These are phyloP conservation scores for Brachypteracias leptosomus DNA, from an alignment of 2,113 vertebrate genomes.

Conservation along the genomic window DNA sequence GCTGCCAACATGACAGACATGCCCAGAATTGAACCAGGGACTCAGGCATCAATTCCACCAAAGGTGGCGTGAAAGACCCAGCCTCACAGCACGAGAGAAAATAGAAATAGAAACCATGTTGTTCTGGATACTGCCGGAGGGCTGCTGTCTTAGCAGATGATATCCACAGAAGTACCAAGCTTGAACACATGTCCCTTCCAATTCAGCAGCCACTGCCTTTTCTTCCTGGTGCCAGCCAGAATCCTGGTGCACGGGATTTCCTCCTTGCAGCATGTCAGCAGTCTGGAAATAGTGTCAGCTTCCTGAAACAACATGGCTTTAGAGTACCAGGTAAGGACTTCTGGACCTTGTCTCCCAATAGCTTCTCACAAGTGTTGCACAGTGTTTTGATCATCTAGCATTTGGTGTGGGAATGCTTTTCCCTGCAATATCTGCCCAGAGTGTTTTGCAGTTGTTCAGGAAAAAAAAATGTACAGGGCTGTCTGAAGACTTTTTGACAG, in stretches of 20 bases:
- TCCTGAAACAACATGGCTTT: accelerated
- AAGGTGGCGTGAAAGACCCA: not conserved
- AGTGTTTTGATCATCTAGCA: not conserved
- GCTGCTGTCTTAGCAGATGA: not conserved
- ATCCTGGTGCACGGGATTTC: not conserved
- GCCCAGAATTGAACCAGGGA: not conserved
- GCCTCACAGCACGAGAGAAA: not conserved
- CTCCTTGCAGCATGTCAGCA: not conserved
- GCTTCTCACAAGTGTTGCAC: not conserved
- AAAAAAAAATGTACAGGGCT: not conserved
- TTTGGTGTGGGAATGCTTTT: not conserved
- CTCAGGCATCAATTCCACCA: accelerated
- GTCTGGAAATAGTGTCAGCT: not conserved
- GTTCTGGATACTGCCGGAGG: not conserved
- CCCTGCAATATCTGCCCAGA: not conserved
- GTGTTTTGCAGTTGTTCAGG: not conserved
- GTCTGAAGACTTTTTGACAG: not conserved
- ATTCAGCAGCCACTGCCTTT: not conserved
- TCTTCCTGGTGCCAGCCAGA: not conserved
- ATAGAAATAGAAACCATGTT: not conserved
- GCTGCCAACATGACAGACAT: not conserved
- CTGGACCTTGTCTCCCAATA: not conserved
- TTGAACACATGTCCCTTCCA: not conserved
- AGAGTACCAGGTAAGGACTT: not conserved
- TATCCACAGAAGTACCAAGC: not conserved